Percentiles rank a stretch among this genome's conserved stretches.
Evolutionary conservation across 1,140 invertebrate species (phyloP).

Genomic region (Cyclina sinensis): DNA sequence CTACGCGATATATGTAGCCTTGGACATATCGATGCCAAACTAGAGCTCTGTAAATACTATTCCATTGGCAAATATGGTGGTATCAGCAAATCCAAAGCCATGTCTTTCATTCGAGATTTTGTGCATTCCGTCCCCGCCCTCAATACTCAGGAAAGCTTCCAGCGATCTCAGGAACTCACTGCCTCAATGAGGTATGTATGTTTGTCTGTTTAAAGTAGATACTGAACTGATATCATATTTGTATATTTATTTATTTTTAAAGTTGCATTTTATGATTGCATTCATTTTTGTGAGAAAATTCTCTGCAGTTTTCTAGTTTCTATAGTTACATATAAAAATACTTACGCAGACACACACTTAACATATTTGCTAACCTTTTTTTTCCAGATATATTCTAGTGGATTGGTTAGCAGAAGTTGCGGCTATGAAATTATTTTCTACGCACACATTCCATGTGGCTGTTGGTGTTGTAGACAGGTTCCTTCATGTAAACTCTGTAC

Average conservation of each 20-base stretch:
- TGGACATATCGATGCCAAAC: conserved; percentile 78
- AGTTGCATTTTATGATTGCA: too few species aligned
- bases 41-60: conserved; percentile 82
- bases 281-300: too few species aligned
- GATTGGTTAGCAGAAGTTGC: conserved; percentile 86
- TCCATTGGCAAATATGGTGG: conserved; percentile 81
- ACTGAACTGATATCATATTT: too few species aligned
- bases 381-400: conserved; percentile 85
- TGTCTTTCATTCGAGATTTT: conserved; percentile 78
- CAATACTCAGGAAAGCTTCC: conserved; percentile 80
- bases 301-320: too few species aligned
- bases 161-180: conserved; percentile 79
- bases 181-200: conserved; percentile 83
- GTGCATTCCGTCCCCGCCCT: conserved; percentile 81
- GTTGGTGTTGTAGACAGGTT: conserved; percentile 85
- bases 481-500: conserved; percentile 77
- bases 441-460: conserved; percentile 83
- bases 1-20: conserved; percentile 80
- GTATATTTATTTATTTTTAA: too few species aligned
- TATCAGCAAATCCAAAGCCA: conserved; percentile 77
- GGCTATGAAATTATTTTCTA: conserved; percentile 84
- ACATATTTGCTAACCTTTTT: not conserved
- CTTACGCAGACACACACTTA: too few species aligned
- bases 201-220: too few species aligned
- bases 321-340: too few species aligned